These are phyloP conservation scores for Caenorhabditis sp. DNA, from an alignment of 2,888 invertebrate genomes.

Conservation along the genomic window DNA sequence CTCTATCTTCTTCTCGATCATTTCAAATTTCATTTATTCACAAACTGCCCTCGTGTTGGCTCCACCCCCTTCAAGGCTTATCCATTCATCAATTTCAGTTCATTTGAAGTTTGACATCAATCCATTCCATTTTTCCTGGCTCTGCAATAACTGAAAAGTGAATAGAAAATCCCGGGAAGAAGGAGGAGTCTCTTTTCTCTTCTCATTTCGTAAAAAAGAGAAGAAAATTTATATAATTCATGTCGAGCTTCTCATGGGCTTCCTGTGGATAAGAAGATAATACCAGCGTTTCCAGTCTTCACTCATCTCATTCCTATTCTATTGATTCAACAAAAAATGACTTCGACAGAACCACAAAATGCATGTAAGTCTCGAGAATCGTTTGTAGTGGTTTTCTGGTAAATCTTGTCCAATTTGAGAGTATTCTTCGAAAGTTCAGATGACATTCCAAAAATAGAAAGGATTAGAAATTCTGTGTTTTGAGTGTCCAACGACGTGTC, in stretches of 20 bases:
- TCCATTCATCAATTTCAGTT: constrained; percentile 31
- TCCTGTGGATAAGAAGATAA: constrained; percentile 27
- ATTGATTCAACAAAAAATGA: constrained; percentile 15
- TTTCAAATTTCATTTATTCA: constrained; percentile 50
- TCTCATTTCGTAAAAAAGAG: constrained; percentile 9
- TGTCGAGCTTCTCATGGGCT: constrained; percentile 49
- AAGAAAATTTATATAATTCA: constrained; percentile 30
- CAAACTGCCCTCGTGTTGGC: constrained; percentile 8
- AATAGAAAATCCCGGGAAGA: constrained; percentile 4
- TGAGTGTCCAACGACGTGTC: not conserved
- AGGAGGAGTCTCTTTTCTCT: constrained; percentile 24
- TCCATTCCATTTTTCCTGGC: not conserved
- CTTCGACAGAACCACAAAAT: constrained; percentile 34
- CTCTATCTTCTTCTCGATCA: constrained; percentile 25
- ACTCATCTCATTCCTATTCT: not conserved
- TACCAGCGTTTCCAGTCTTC: constrained; percentile 13
- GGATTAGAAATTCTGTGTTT: not conserved
- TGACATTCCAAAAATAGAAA: not conserved
- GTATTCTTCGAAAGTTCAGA: not conserved
- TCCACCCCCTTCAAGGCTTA: constrained; percentile 9
- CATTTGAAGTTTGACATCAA: constrained; percentile 20
- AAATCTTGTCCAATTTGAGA: not conserved
- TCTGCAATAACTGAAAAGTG: not conserved
- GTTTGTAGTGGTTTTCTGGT: not conserved
- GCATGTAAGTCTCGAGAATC: constrained; percentile 29